Evolutionary conservation across 1,140 invertebrate genomes (phyloP).

Genomic region (Streblospio benedicti): DNA sequence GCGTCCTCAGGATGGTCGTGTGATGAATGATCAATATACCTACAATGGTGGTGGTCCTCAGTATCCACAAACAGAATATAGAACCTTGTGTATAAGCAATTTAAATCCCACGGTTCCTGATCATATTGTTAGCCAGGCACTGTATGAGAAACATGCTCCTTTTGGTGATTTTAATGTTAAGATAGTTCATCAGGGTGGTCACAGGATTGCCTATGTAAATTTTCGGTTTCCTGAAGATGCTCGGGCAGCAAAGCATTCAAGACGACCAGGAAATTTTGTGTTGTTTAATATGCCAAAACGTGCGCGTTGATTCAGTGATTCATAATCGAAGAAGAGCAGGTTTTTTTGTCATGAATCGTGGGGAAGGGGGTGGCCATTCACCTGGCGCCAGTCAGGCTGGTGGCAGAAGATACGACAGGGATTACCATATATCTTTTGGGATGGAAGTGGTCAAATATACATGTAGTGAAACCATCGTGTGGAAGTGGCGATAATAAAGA

Average conservation of each 20-base stretch:
- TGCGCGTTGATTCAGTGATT: constrained; percentile 86
- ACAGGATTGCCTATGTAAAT: constrained; percentile 88
- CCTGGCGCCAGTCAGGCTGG: no score
- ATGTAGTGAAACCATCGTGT: background rate
- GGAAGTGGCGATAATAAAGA: constrained; percentile 12
- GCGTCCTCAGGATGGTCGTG: no score
- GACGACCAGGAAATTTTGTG: constrained; percentile 73
- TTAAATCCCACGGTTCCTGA: constrained; percentile 88
- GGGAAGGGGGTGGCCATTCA: background rate
- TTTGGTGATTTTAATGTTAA: constrained; percentile 91
- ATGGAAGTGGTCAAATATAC: background rate
- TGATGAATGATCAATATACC: constrained; percentile 20
- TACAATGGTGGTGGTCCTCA: background rate
- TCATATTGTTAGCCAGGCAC: constrained; percentile 80
- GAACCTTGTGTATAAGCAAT: constrained; percentile 85
- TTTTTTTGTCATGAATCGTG: no score
- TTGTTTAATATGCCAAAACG: constrained; percentile 90
- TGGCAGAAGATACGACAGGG: background rate
- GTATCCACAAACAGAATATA: constrained; percentile 53
- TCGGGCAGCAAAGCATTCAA: constrained; percentile 83
- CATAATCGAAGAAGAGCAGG: background rate
- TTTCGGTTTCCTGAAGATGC: constrained; percentile 91
- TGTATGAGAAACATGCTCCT: constrained; percentile 89
- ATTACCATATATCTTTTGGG: no score
- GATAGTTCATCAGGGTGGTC: constrained; percentile 65